Evolutionary conservation across 2,797 vertebrate genomes (phyloP).

Genomic region (Chrysolophus pictus): DNA sequence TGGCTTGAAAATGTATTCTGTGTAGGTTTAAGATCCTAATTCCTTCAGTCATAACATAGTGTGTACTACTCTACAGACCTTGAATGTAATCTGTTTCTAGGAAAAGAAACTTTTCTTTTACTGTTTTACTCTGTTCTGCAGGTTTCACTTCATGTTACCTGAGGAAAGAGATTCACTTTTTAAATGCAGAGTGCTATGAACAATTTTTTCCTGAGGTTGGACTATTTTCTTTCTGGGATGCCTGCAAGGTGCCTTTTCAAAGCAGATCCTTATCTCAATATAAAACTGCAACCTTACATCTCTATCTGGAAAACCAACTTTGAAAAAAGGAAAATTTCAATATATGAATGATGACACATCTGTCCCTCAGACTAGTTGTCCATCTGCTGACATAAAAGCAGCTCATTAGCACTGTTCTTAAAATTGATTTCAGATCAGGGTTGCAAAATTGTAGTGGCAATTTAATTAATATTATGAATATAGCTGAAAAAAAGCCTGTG

Average conservation of each 20-base stretch:
- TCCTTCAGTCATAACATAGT: background rate
- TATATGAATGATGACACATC: background rate
- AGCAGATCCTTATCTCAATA: background rate
- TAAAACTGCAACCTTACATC: background rate
- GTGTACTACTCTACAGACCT: background rate
- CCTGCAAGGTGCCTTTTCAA: conserved; percentile 24
- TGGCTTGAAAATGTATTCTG: background rate
- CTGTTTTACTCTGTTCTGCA: background rate
- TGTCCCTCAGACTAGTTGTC: background rate
- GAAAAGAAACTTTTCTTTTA: background rate
- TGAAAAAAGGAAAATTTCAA: background rate
- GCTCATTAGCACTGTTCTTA: background rate
- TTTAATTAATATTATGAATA: background rate
- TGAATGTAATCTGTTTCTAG: background rate
- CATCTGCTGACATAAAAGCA: background rate
- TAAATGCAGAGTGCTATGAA: background rate
- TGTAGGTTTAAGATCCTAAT: background rate
- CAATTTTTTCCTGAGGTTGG: background rate
- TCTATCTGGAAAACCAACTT: background rate
- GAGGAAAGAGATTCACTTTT: background rate
- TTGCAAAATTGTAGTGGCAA: background rate
- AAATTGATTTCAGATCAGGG: conserved; percentile 3
- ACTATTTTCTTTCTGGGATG: background rate
- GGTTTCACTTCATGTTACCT: background rate
- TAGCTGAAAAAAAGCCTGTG: background rate